Evolutionary conservation across 2,888 invertebrate species (phyloP).

Genomic region (Metallyticus violacea): DNA sequence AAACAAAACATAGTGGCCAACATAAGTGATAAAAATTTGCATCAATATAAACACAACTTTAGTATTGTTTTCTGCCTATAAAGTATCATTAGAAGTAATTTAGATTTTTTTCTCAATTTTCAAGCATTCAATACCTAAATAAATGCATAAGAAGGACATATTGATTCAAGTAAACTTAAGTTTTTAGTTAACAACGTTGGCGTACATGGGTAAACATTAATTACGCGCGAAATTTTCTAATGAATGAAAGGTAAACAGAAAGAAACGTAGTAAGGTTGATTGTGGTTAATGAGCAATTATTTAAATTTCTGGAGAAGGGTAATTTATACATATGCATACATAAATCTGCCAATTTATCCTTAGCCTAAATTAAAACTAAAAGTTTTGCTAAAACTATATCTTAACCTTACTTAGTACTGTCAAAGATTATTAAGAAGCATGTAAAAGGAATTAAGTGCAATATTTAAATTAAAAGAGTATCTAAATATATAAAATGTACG

Average conservation of each 20-base stretch:
- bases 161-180: too few relatives aligned
- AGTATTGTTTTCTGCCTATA: too few relatives aligned
- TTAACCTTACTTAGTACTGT: not conserved
- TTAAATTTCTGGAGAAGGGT: not conserved
- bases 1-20: not conserved
- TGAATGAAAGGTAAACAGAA: not conserved
- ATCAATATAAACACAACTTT: too few relatives aligned
- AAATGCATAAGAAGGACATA: not conserved
- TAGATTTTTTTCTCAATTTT: not conserved
- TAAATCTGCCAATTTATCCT: too few relatives aligned
- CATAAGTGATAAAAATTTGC: not conserved
- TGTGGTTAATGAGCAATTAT: not conserved
- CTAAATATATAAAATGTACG: too few relatives aligned
- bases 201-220: not conserved
- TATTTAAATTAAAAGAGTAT: too few relatives aligned
- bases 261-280: too few relatives aligned
- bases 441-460: not conserved
- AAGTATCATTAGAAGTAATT: too few relatives aligned
- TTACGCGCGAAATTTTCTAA: not conserved
- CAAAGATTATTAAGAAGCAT: not conserved
- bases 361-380: too few relatives aligned
- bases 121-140: not conserved
- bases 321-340: not conserved
- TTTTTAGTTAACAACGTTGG: not conserved
- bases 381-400: too few relatives aligned